phyloP scores from a whole-genome alignment of 2,888 invertebrate genomes.

The Calephelis perditalis region DNA sequence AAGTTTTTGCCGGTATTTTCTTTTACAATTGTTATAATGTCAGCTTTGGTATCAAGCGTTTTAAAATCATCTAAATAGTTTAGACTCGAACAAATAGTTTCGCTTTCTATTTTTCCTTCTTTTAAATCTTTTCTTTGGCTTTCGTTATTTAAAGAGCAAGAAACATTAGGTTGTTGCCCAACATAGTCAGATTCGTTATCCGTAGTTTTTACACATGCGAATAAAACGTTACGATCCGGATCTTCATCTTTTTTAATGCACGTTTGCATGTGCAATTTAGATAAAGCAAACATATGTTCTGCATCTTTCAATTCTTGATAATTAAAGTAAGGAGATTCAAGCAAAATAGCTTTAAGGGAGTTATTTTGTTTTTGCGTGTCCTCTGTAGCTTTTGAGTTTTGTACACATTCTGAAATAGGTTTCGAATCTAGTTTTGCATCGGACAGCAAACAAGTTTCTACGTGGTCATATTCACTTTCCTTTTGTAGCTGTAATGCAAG shows the following conservation, averaged over 20 bases:
- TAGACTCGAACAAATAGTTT: background rate
- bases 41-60: background rate
- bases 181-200: background rate
- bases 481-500: background rate
- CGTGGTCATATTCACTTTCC: background rate
- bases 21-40: background rate
- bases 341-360: conserved; percentile 10
- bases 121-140: background rate
- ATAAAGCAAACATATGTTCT: conserved; percentile 28
- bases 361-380: too few relatives aligned
- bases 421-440: background rate
- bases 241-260: background rate
- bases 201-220: background rate
- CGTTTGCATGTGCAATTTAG: background rate
- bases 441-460: background rate
- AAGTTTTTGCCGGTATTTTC: background rate
- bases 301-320: conserved; percentile 49
- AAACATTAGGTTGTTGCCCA: background rate
- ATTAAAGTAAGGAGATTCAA: conserved; percentile 36
- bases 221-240: background rate
- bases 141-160: background rate
- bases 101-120: background rate
- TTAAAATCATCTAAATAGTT: background rate
- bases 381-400: too few relatives aligned
- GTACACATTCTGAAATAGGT: background rate